These are phyloP conservation scores for Amazonetta brasiliensis DNA, from an alignment of 2,797 vertebrate species.

Conservation along the genomic window DNA sequence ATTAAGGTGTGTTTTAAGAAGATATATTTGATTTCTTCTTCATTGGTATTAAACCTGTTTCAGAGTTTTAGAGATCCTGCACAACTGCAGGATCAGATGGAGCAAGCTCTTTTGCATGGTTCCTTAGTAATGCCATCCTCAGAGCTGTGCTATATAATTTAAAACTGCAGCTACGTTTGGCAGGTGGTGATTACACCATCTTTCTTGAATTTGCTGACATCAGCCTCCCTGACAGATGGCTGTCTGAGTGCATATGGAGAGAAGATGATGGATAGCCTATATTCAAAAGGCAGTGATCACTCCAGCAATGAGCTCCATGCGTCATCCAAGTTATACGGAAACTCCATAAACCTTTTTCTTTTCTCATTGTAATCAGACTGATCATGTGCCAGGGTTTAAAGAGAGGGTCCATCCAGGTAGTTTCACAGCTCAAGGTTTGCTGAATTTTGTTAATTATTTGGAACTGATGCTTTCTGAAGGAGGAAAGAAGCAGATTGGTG, in stretches of 20 bases:
- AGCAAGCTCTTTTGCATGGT: neutral
- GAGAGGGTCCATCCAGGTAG: neutral
- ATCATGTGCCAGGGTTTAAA: neutral
- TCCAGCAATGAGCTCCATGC: neutral
- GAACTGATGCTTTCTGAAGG: neutral
- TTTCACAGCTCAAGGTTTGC: neutral
- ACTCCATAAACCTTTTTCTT: neutral
- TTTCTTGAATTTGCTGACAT: neutral
- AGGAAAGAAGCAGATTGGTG: neutral
- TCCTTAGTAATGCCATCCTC: neutral
- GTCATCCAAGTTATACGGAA: neutral
- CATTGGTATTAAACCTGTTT: neutral
- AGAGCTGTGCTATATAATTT: accelerated
- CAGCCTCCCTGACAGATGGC: neutral
- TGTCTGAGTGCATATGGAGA: neutral
- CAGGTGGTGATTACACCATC: neutral
- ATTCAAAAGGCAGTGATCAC: neutral
- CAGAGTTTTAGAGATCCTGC: neutral
- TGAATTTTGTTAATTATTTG: neutral
- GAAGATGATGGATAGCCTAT: neutral
- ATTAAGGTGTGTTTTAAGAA: neutral
- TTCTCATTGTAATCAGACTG: neutral
- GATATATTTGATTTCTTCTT: neutral
- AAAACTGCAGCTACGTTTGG: neutral
- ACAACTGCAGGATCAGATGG: neutral